These are phyloP conservation scores for Anolis apletophallus DNA, from an alignment of 2,797 vertebrate species.

Conservation along the genomic window DNA sequence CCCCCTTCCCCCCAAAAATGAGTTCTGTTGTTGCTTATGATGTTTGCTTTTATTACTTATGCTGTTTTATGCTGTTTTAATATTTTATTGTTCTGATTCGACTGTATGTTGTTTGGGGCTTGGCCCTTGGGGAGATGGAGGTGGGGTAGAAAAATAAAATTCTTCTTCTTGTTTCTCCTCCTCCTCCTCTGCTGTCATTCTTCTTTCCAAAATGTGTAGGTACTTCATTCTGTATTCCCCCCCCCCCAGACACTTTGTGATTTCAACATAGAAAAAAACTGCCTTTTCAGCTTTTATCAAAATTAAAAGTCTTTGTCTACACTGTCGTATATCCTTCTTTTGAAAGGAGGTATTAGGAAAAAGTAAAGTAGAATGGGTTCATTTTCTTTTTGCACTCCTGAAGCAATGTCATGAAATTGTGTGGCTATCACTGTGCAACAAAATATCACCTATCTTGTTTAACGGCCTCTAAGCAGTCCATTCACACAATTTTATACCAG, in stretches of 20 bases:
- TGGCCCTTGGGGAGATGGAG: no score
- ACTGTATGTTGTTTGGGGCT: no score
- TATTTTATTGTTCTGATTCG: no score
- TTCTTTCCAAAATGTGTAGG: no score
- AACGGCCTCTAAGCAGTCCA: slow-evolving; percentile 23
- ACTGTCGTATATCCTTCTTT: neutral
- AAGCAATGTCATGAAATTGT: neutral
- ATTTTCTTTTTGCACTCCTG: neutral
- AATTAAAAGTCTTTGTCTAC: neutral
- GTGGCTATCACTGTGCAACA: slow-evolving; percentile 11
- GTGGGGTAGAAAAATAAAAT: no score
- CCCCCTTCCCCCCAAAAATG: no score
- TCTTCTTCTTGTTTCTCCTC: no score
- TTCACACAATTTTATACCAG: slow-evolving; percentile 13
- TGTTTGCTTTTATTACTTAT: no score
- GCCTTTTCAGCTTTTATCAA: neutral
- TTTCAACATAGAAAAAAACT: neutral
- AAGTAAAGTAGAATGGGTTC: neutral
- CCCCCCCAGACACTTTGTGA: neutral
- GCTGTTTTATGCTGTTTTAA: no score
- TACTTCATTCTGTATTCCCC: neutral
- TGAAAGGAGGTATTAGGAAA: neutral
- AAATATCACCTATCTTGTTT: slow-evolving; percentile 15
- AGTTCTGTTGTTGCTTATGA: no score
- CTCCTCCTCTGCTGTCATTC: no score